A percentile compares a stretch with the other conserved stretches of the same genome.
phyloP scores from a whole-genome alignment of 2,888 invertebrate species.

The Zaprionus bogoriensis region DNA sequence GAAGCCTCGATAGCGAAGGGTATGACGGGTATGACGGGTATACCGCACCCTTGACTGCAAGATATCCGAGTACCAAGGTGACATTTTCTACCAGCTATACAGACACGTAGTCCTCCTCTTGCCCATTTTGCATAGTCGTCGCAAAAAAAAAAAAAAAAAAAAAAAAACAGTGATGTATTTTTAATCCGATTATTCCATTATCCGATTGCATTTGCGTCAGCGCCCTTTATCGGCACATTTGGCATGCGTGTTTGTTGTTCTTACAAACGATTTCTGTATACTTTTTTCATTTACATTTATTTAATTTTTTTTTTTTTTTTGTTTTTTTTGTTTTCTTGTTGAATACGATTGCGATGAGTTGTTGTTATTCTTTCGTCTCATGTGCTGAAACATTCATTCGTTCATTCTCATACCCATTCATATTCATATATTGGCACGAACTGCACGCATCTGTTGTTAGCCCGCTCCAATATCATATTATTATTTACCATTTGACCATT shows the following conservation, averaged over 20 bases:
- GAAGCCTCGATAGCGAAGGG: too few relatives aligned
- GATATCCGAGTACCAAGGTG: too few relatives aligned
- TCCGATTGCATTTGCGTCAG: constrained; percentile 61
- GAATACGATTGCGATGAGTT: too few relatives aligned
- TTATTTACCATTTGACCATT: constrained; percentile 8
- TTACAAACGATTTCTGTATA: constrained; percentile 52
- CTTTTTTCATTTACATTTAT: constrained; percentile 14
- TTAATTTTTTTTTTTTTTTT: background rate
- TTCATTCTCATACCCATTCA: too few relatives aligned
- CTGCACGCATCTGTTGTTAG: constrained; percentile 61
- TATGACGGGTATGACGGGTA: too few relatives aligned
- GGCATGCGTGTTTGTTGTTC: constrained; percentile 45
- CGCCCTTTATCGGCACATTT: constrained; percentile 53
- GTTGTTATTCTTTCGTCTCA: constrained; percentile 27
- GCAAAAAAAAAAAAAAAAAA: background rate
- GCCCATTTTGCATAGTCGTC: background rate
- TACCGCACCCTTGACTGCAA: too few relatives aligned
- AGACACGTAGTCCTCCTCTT: background rate
- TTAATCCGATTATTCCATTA: constrained; percentile 19
- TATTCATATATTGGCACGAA: constrained; percentile 51
- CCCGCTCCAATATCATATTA: constrained; percentile 13
- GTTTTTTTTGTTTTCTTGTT: constrained; percentile 6
- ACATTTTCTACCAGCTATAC: too few relatives aligned
- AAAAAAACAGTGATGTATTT: constrained; percentile 34
- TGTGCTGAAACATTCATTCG: constrained; percentile 62